Evolutionary conservation across 2,113 vertebrate genomes (phyloP), one percentile per base, ranked within the genome.

Genomic region (Arizona elegans): DNA sequence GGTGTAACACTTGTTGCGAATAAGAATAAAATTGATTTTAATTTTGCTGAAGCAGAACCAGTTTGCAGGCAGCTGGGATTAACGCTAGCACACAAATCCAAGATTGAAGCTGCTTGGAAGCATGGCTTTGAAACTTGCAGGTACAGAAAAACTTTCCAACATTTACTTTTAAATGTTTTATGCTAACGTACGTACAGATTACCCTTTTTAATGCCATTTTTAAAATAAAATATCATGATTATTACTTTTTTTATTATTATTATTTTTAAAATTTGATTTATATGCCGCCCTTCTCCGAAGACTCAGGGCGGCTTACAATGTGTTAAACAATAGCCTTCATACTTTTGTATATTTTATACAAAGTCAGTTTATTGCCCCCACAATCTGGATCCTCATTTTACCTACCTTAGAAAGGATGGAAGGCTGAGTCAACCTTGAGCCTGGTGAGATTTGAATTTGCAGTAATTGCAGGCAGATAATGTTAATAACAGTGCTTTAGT

Each of bases 51-150:
- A 92, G 99, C 98, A 91, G 96, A 96, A 55, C 92, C 56, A 13
- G 95, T 98, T 50, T 99, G 99, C 81, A 85, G 55, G 3, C 89
- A 89, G 5, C 92, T 99, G 19, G 97, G 97, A 23, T 95, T 98
- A 47, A 94, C 90, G 52, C 21, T 99, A 23, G 99, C 99, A 93
- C 98, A 96, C 56, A 98, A 97, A 96, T 86, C 95, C 0, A 98
- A 99, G 93, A 96, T 99, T 17, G 92, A 96, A 81, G 92, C 91
- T 11, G 98, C 99, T 15, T 87, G 96, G n/a, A 91, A 19, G 0
- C 93, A 95, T 55, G 98, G 98, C 59, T 98, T 99, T 65, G 98
- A 99, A 96, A 99, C 98, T 0, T 99, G 99, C 98, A 99, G 97
- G 99, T 99, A 95, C 93, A 95, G 87, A 86, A 91, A 23, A 90